A percentile compares a stretch with the other conserved stretches of the same genome.
phyloP scores from a whole-genome alignment of 2,113 vertebrate species.

The Gila orcuttii region DNA sequence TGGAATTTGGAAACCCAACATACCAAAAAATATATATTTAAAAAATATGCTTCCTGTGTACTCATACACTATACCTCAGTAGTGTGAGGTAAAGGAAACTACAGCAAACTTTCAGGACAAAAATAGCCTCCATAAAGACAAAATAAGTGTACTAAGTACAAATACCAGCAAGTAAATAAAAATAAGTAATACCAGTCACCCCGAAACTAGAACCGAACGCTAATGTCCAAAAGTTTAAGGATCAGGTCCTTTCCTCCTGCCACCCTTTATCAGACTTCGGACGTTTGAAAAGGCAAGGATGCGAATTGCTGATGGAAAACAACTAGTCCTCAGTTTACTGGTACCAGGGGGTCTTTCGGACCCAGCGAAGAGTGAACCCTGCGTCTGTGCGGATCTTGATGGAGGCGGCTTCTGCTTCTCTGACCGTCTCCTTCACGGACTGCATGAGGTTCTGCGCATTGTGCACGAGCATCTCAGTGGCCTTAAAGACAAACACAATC shows the following conservation, averaged over 20 bases:
- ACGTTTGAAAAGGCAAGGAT: constrained; percentile 21
- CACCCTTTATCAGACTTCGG: background rate
- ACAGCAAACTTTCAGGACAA: constrained; percentile 58
- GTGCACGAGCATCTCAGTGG: constrained; percentile 98
- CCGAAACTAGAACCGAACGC: background rate
- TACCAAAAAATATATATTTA: constrained; percentile 78
- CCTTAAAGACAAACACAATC: constrained; percentile 70
- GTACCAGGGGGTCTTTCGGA: constrained; percentile 98
- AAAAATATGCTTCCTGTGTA: constrained; percentile 66
- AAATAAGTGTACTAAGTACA: constrained; percentile 28
- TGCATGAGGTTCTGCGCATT: constrained; percentile 99
- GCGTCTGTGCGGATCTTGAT: constrained; percentile 99
- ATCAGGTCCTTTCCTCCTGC: constrained; percentile 25
- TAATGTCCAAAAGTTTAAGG: constrained; percentile 36
- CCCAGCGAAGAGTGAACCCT: constrained; percentile 96
- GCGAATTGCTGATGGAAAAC: background rate
- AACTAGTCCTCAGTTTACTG: constrained; percentile 77
- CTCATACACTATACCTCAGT: constrained; percentile 57
- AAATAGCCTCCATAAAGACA: constrained; percentile 23
- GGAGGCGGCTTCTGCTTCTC: constrained; percentile 98
- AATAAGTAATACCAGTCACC: background rate
- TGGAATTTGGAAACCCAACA: constrained; percentile 74
- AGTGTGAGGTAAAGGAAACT: constrained; percentile 60
- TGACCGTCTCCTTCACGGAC: constrained; percentile 97
- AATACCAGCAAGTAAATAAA: constrained; percentile 38